Percentiles rank a stretch among this genome's conserved stretches.
These are phyloP conservation scores for Styela clava DNA, from an alignment of 23 tunicate species.

Conservation along the genomic window DNA sequence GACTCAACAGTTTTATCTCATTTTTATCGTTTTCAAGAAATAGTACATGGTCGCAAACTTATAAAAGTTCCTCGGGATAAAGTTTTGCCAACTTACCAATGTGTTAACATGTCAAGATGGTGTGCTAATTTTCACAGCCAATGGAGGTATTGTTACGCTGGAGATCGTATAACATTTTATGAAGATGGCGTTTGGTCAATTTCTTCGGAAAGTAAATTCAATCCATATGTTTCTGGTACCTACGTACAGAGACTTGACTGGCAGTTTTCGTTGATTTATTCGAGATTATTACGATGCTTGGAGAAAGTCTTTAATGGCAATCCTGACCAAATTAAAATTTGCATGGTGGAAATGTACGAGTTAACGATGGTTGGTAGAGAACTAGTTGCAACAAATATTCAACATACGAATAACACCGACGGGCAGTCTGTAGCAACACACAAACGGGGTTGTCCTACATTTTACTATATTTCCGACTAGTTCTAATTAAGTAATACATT, in stretches of 20 bases:
- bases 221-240: constrained; percentile 22
- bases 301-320: constrained; percentile 28
- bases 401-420: background rate
- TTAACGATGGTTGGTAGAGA: constrained; percentile 34
- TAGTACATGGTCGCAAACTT: constrained; percentile 34
- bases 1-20: constrained; percentile 14
- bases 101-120: constrained; percentile 13
- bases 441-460: background rate
- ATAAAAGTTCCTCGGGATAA: background rate
- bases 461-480: background rate
- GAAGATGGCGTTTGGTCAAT: constrained; percentile 48
- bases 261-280: constrained; percentile 28
- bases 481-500: no score
- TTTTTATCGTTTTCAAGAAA: constrained; percentile 40
- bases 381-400: constrained; percentile 13
- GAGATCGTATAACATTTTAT: constrained; percentile 25
- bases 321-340: constrained; percentile 8
- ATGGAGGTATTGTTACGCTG: constrained; percentile 29
- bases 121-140: background rate
- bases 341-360: constrained; percentile 46
- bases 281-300: constrained; percentile 25
- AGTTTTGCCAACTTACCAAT: constrained; percentile 1
- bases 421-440: background rate
- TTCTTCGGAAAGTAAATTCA: constrained; percentile 8
- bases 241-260: constrained; percentile 2